Conservation (phyloP, 2,797 vertebrate genomes). For the Megaceryle alcyon region DNA sequence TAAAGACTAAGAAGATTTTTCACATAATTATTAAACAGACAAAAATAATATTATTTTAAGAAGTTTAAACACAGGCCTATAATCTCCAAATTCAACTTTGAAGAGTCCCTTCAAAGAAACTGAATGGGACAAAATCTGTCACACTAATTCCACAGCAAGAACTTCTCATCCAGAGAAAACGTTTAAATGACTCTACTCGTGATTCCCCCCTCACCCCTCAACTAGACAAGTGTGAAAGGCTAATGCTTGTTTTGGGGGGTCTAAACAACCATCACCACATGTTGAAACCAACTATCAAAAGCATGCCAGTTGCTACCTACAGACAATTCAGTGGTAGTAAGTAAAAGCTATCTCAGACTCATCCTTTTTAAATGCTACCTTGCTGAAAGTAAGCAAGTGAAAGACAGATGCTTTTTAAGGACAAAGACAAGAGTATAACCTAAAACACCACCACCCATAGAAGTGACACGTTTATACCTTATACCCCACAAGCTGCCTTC, state of each 20-base stretch:
- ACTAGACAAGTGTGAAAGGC: not conserved
- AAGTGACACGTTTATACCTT: not conserved
- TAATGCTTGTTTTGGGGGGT: not conserved
- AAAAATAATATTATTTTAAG: no score
- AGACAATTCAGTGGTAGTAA: not conserved
- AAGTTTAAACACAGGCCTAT: not conserved
- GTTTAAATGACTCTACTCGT: not conserved
- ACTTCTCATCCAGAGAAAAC: not conserved
- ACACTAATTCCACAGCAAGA: not conserved
- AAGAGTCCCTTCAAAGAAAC: not conserved
- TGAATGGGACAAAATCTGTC: not conserved
- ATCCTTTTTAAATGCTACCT: not conserved
- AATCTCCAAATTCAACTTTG: not conserved
- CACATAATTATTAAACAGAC: no score
- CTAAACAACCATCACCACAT: not conserved
- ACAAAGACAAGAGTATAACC: not conserved
- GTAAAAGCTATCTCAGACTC: not conserved
- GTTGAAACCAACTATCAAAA: not conserved
- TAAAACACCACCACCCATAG: not conserved
- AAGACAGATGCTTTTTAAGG: not conserved
- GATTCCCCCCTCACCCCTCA: not conserved
- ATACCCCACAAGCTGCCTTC: not conserved
- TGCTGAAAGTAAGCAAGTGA: not conserved
- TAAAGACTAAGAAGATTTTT: not conserved
- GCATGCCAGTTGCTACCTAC: not conserved